A percentile compares a stretch with the other conserved stretches of the same genome.
Conservation (phyloP, 2,797 vertebrate genomes). For the Typhlichthys eigenmanni region DNA sequence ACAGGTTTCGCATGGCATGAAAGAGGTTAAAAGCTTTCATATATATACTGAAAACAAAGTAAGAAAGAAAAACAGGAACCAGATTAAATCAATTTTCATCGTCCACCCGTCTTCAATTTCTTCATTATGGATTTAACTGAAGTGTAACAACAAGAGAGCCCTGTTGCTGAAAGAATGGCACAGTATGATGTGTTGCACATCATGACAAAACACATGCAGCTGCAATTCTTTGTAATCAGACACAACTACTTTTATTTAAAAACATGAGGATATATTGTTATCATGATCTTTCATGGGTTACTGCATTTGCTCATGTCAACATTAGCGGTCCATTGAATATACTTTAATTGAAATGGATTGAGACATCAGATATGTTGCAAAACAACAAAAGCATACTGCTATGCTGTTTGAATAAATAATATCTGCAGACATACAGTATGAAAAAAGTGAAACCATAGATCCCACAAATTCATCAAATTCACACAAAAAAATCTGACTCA, state of each 20-base stretch:
- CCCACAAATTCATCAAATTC: slow-evolving; percentile 6
- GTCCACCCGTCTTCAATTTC: slow-evolving; percentile 72
- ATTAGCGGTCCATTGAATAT: slow-evolving; percentile 9
- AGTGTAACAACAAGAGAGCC: slow-evolving; percentile 56
- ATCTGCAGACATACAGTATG: no score
- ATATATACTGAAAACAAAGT: slow-evolving; percentile 71
- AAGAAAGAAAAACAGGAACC: slow-evolving; percentile 70
- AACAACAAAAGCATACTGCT: slow-evolving; percentile 3
- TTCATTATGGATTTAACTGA: slow-evolving; percentile 53
- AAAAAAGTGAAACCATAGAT: slow-evolving; percentile 12
- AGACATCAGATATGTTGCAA: slow-evolving; percentile 10
- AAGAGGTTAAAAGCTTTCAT: slow-evolving; percentile 66
- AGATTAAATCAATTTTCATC: slow-evolving; percentile 75
- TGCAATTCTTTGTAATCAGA: slow-evolving; percentile 19
- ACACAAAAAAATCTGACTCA: slow-evolving; percentile 12
- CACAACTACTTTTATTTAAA: not conserved
- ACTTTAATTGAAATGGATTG: slow-evolving; percentile 2
- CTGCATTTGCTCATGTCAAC: not conserved
- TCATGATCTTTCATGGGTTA: not conserved
- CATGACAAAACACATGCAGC: slow-evolving; percentile 12
- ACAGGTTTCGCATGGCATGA: slow-evolving; percentile 70
- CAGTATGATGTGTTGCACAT: slow-evolving; percentile 41
- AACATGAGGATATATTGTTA: not conserved
- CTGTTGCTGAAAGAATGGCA: slow-evolving; percentile 33
- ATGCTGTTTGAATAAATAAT: not conserved